Evolutionary conservation across 1,140 invertebrate species (phyloP).

Genomic region (Camponotus vicinus): DNA sequence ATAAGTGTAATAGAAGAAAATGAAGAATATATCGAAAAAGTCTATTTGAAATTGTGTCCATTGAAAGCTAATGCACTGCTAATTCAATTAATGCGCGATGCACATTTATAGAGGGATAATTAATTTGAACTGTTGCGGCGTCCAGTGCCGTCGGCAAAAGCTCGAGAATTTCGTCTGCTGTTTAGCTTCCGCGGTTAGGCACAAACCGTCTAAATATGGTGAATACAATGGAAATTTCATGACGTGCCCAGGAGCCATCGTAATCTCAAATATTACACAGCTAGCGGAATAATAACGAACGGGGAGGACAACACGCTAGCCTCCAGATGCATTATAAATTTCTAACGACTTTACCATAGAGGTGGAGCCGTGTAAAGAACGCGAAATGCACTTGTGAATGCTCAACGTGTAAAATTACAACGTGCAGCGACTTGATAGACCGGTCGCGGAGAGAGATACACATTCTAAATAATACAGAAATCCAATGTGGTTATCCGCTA

Average conservation of each 20-base stretch:
- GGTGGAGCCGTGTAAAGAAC: neutral
- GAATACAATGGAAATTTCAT: conserved; percentile 51
- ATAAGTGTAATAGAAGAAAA: neutral
- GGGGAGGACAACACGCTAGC: neutral
- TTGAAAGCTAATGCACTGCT: neutral
- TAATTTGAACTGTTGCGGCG: conserved; percentile 7
- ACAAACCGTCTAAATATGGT: conserved; percentile 39
- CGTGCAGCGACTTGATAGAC: neutral
- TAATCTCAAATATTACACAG: conserved; percentile 54
- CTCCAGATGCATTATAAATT: conserved; percentile 53
- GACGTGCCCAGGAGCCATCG: neutral
- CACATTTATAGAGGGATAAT: neutral
- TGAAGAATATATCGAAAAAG: neutral
- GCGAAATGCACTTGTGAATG: neutral
- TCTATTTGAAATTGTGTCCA: neutral
- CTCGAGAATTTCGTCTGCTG: conserved; percentile 36
- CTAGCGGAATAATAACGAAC: conserved; percentile 47
- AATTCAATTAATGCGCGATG: too few species aligned
- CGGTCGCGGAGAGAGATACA: neutral
- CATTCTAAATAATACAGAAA: neutral
- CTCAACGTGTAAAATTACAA: neutral
- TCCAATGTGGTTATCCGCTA: neutral
- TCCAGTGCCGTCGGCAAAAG: neutral
- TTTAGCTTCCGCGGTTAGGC: conserved; percentile 27
- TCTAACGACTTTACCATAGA: conserved; percentile 7